Percentiles rank a stretch among this genome's conserved stretches.
Evolutionary conservation across 2,797 vertebrate species (phyloP).

Genomic region (Tokudaia tokunoshimensis): DNA sequence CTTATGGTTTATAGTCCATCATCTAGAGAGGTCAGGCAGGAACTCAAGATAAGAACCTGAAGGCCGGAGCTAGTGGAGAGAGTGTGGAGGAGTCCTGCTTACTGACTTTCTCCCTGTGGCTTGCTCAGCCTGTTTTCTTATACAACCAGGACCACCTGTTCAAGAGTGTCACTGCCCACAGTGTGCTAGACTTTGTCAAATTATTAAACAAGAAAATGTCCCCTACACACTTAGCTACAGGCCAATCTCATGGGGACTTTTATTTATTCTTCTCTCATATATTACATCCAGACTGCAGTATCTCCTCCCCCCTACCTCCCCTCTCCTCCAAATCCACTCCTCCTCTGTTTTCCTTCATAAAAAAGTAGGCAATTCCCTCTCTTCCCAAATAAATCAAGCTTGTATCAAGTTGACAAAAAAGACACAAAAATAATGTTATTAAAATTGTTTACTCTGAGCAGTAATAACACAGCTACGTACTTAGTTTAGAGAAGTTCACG

Average conservation of each 20-base stretch:
- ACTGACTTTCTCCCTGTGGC: neutral
- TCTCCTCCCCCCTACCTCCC: neutral
- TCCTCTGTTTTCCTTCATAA: neutral
- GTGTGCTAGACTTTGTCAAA: neutral
- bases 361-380: neutral
- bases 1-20: neutral
- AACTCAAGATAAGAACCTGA: neutral
- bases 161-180: neutral
- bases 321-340: neutral
- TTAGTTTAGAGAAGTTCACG: neutral
- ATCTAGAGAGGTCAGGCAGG: neutral
- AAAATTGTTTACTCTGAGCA: neutral
- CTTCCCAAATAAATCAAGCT: neutral
- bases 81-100: neutral
- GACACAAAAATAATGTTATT: conserved; percentile 3
- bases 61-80: neutral
- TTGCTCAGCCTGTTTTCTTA: neutral
- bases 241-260: neutral
- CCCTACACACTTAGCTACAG: neutral
- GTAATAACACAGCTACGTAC: neutral
- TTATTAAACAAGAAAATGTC: neutral
- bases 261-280: neutral
- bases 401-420: neutral
- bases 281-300: neutral
- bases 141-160: neutral